Conservation (phyloP, 1,140 invertebrate species). For the Trachymyrmex cornetzi region DNA sequence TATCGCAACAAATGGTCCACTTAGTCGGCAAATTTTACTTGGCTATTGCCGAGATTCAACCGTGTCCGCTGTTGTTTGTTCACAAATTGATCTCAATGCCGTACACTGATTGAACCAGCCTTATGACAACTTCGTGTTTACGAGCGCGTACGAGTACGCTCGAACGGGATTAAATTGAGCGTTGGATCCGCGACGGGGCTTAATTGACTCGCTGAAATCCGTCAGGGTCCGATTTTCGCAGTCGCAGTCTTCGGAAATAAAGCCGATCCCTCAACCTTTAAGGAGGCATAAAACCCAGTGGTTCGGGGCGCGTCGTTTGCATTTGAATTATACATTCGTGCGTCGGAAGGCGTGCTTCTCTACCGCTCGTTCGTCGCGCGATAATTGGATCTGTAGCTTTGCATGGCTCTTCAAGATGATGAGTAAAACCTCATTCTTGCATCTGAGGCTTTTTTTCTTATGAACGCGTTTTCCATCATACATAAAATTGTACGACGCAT, state of each 20-base stretch:
- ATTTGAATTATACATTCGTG: slow-evolving; percentile 51
- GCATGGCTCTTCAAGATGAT: slow-evolving; percentile 13
- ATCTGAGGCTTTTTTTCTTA: not conserved
- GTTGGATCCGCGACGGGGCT: not conserved
- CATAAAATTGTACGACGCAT: slow-evolving; percentile 6
- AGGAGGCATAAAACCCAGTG: slow-evolving; percentile 6
- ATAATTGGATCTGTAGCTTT: slow-evolving; percentile 49
- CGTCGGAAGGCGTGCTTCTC: slow-evolving; percentile 3
- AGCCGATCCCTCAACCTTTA: slow-evolving; percentile 40
- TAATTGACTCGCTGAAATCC: slow-evolving; percentile 49
- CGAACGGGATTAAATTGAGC: slow-evolving; percentile 30
- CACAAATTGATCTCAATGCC: slow-evolving; percentile 34
- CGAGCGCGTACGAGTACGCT: slow-evolving; percentile 3
- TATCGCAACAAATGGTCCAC: not conserved
- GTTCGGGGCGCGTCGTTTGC: slow-evolving; percentile 14
- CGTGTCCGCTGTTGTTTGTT: not conserved
- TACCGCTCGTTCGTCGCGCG: slow-evolving; percentile 8
- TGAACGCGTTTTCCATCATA: not conserved
- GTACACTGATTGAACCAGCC: not conserved
- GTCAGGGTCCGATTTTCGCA: slow-evolving; percentile 13
- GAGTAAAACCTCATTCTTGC: not conserved
- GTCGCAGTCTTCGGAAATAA: slow-evolving; percentile 28
- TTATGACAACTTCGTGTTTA: slow-evolving; percentile 21
- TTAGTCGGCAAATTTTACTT: slow-evolving; percentile 3
- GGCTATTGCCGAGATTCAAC: not conserved